A percentile compares a stretch with the other conserved stretches of the same genome.
Conservation (phyloP, 2,113 vertebrate genomes). For the Leiothrix lutea region DNA sequence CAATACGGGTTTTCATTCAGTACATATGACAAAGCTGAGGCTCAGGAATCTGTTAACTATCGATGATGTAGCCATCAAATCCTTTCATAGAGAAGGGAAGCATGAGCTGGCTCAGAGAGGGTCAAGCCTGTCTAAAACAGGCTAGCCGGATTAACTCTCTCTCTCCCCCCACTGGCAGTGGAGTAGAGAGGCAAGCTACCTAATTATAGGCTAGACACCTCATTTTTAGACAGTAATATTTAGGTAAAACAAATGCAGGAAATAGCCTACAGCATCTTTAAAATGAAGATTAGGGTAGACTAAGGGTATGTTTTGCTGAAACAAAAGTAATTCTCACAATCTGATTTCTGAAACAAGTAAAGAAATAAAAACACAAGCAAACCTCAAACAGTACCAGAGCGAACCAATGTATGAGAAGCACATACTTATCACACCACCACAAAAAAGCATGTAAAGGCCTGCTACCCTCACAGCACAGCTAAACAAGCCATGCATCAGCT, state of each 20-base stretch:
- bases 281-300: background rate
- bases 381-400: background rate
- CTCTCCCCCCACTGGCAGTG: background rate
- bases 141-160: background rate
- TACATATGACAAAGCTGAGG: background rate
- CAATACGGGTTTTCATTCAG: background rate
- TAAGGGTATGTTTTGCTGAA: background rate
- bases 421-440: background rate
- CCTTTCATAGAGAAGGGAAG: background rate
- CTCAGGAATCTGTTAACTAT: background rate
- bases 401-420: background rate
- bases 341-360: background rate
- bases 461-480: background rate
- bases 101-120: background rate
- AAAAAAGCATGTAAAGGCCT: background rate
- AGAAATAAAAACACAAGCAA: background rate
- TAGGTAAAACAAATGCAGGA: background rate
- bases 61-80: background rate
- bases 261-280: background rate
- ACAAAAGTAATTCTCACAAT: background rate
- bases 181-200: background rate
- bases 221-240: background rate
- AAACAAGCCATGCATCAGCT: background rate
- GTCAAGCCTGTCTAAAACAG: background rate
- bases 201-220: background rate